Evolutionary conservation across 2,113 vertebrate genomes (phyloP).

Genomic region (Anseranas semipalmata): DNA sequence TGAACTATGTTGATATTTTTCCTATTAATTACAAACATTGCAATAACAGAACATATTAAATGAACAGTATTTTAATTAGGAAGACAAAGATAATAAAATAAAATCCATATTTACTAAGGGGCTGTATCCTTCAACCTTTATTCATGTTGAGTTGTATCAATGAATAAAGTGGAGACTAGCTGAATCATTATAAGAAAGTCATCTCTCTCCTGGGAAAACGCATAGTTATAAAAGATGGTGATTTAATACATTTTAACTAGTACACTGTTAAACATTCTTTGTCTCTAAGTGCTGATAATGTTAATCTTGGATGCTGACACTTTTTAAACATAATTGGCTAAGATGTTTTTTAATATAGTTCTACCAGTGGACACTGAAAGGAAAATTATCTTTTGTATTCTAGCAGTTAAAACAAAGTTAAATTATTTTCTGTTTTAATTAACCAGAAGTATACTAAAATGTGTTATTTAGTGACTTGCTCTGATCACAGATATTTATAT

Average conservation of each 20-base stretch:
- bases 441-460: not conserved
- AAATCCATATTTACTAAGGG: not conserved
- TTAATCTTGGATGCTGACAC: not conserved
- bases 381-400: not conserved
- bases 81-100: not conserved
- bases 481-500: not conserved
- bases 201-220: not conserved
- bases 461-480: not conserved
- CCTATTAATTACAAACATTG: not conserved
- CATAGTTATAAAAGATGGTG: not conserved
- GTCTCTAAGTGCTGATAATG: not conserved
- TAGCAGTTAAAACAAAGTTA: not conserved
- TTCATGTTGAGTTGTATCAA: not conserved
- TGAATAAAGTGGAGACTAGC: not conserved
- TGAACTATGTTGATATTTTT: not conserved
- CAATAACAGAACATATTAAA: not conserved
- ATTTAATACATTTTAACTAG: not conserved
- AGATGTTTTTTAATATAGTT: not conserved
- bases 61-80: not conserved
- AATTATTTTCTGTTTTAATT: not conserved
- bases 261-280: not conserved
- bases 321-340: not conserved
- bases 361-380: not conserved
- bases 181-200: not conserved
- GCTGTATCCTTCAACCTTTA: not conserved